These are phyloP conservation scores for Celastrina argiolus DNA, from an alignment of 2,888 invertebrate genomes.

Conservation along the genomic window DNA sequence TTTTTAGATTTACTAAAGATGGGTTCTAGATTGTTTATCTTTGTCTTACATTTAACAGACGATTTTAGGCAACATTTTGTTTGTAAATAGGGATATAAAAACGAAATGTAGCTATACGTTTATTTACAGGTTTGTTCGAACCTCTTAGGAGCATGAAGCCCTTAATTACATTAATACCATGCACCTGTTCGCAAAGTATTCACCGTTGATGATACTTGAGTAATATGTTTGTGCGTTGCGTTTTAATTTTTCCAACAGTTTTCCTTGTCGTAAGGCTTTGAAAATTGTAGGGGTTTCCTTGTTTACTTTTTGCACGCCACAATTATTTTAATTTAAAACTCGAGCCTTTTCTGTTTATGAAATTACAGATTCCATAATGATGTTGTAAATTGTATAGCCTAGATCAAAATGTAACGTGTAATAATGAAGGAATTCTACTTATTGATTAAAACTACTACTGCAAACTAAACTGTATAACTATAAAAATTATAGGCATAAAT, in stretches of 20 bases:
- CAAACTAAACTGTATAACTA: no score
- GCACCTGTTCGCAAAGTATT: slow-evolving; percentile 17
- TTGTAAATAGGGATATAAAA: no score
- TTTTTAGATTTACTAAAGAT: no score
- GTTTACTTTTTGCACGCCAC: neutral
- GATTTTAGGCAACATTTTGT: no score
- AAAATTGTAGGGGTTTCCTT: neutral
- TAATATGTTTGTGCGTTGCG: slow-evolving; percentile 4
- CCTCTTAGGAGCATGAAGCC: slow-evolving; percentile 5
- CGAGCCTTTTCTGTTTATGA: neutral
- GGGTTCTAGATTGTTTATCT: no score
- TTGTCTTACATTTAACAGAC: no score
- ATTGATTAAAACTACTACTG: no score
- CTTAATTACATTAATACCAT: slow-evolving; percentile 17
- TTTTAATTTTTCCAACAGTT: slow-evolving; percentile 17
- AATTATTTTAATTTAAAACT: neutral
- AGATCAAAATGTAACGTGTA: no score
- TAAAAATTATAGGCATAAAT: no score
- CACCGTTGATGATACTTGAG: slow-evolving; percentile 5
- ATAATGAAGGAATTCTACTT: no score
- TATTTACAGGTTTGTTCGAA: slow-evolving; percentile 4
- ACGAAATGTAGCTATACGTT: neutral
- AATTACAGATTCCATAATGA: neutral
- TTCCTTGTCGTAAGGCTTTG: slow-evolving; percentile 20
- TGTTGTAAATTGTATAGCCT: no score